Evolutionary conservation across 2,888 invertebrate species (phyloP), one percentile per base, ranked within the genome.

Genomic region (Oxystoma pomonae): DNA sequence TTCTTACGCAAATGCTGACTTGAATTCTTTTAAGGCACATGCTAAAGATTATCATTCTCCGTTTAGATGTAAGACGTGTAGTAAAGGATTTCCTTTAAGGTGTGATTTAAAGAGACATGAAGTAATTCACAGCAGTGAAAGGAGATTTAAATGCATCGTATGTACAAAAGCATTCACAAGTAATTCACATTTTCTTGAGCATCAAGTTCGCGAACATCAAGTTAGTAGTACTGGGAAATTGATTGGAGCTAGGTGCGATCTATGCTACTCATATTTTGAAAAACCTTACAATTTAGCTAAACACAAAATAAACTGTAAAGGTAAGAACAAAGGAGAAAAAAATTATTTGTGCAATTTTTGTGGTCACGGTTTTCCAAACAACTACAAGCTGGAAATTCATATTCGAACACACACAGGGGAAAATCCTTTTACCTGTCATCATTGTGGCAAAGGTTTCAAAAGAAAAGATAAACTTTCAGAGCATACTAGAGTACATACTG

Each of bases 71-170:
- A 81, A 82, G 58, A 80, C 80, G 7, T 85, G 85, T 70, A 81
- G 81, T 62, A 84, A 83, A 73, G 84, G 84, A 12, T 85, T 84
- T 67, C 83, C 82, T 75, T 82, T 83, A 70, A 78, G 78, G 35
- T 81, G 82, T 53, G 79, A 82, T 68, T 83, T 82, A 61, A 81
- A 82, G 70, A 84, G 84, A 64, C 85, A 86, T 73, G 81, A 82
- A 70, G 84, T 85, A 71, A 82, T 82, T n/a, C 84, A 84, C 73
- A 78, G 79, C 20, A 83, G 83, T 57, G 80, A 82, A 53, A 81
- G 81, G 52, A 83, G 83, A 60, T 78, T 84, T 57, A 79, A 80
- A 7, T 84, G 84, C 66, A 80, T 83, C 64, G 81, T 83, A 35
- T 85, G 84, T 67, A 80, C 81, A 63, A 84, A 84, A 64, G 80